Evolutionary conservation across 1,140 invertebrate species (phyloP), one percentile per base, ranked within the genome.

Genomic region (Lepidurus arcticus): DNA sequence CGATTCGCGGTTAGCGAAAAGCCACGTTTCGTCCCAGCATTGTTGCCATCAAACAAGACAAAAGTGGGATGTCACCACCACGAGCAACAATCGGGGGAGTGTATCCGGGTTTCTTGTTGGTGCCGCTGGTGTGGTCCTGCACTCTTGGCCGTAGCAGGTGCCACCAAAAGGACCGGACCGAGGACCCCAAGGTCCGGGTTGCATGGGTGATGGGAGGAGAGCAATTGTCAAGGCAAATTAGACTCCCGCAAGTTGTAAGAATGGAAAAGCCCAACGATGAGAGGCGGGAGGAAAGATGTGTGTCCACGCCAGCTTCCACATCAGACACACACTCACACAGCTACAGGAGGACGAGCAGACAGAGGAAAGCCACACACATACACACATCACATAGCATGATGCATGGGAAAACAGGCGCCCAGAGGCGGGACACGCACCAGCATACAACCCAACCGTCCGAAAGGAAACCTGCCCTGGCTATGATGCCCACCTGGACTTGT

Each of bases 161-260:
- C 53, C 53, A 65, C 53, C 53, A 21, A 65, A 65, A 65, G 53
- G 53, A 65, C 9, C 16, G 21, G 34, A 34, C 34, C 4, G 53
- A 65, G 16, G 53, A 65, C 16, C 16, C 53, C 53, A 65, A 65
- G 53, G 53, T 21, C 53, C 53, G 53, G 53, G 16, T 65, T 65
- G 53, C 53, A 65, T 65, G 53, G 53, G 53, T 65, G 53, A 65
- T 65, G 53, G 53, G 53, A 65, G 53, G 53, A 65, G 53, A 65
- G 53, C 53, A 16, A 65, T 65, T 65, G 53, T 65, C 53, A 65
- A 65, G 53, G 53, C 53, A 65, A 65, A 65, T 65, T 65, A 65
- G 53, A 65, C 53, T 65, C 53, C 53, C 53, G 53, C 53, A 65
- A 65, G 53, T 65, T 65, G 53, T 65, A 65, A 65, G 53, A 65